phyloP scores from a whole-genome alignment of 2,888 invertebrate genomes.

The Epinotia ramella region DNA sequence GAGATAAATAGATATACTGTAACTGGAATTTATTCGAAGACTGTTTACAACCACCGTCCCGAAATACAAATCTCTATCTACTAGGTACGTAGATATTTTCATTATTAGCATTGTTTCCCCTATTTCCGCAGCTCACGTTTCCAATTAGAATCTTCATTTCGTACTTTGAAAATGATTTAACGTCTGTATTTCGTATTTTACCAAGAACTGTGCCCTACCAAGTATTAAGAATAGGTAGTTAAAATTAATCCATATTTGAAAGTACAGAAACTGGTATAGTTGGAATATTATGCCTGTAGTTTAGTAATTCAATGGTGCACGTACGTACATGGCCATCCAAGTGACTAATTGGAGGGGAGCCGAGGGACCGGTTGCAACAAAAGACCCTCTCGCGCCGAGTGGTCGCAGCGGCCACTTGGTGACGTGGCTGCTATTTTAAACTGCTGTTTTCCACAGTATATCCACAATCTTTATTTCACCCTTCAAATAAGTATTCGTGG shows the following conservation, averaged over 20 bases:
- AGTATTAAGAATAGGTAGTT: too few species aligned
- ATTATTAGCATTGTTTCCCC: too few species aligned
- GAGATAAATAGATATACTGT: too few species aligned
- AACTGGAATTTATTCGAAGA: too few species aligned
- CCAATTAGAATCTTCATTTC: background rate
- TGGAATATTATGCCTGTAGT: background rate
- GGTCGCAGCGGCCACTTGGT: constrained; percentile 48
- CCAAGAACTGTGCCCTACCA: too few species aligned
- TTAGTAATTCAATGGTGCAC: constrained; percentile 42
- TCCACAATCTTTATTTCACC: background rate
- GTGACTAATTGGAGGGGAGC: constrained; percentile 65
- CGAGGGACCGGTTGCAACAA: constrained; percentile 54
- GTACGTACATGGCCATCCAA: constrained; percentile 57
- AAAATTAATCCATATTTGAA: background rate
- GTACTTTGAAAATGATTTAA: background rate
- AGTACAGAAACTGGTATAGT: background rate
- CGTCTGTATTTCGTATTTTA: too few species aligned
- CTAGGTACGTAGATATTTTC: too few species aligned
- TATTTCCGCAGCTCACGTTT: too few species aligned
- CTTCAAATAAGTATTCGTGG: background rate
- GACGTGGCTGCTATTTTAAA: constrained; percentile 29
- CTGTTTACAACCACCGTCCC: background rate
- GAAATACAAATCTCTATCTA: background rate
- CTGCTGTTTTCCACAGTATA: constrained; percentile 5
- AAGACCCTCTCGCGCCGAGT: constrained; percentile 50